Conservation (phyloP, 2,113 vertebrate species). For the Lepidothrix coronata region DNA sequence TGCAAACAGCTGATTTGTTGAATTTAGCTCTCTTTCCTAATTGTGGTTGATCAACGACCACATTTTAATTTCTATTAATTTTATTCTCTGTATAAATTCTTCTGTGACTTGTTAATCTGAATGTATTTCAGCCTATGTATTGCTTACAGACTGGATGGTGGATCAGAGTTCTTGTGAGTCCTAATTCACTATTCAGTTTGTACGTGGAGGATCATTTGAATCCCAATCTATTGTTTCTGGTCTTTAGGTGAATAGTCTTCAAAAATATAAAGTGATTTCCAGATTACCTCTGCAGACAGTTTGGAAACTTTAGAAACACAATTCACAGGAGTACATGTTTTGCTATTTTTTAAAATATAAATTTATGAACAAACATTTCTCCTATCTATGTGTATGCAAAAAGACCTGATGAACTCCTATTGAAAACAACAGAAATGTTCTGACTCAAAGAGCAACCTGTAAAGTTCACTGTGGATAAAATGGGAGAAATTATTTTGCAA, state of each 20-base stretch:
- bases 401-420: fast-evolving
- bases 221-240: slow-evolving; percentile 1
- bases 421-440: background rate
- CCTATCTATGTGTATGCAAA: background rate
- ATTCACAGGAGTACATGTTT: slow-evolving; percentile 7
- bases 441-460: background rate
- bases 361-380: background rate
- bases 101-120: background rate
- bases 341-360: background rate
- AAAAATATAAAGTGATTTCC: slow-evolving; percentile 13
- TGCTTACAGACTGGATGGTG: background rate
- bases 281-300: background rate
- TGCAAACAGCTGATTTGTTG: slow-evolving; percentile 61
- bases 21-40: slow-evolving; percentile 45
- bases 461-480: background rate
- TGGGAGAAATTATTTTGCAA: background rate
- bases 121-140: background rate
- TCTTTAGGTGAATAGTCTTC: background rate
- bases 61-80: slow-evolving; percentile 57
- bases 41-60: slow-evolving; percentile 25
- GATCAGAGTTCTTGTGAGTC: background rate
- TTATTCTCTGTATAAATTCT: slow-evolving; percentile 18
- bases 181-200: background rate
- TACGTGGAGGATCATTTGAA: background rate
- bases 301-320: background rate